Percentiles rank a stretch among this genome's conserved stretches.
phyloP scores from a whole-genome alignment of 2,113 vertebrate genomes.

The Craseonycteris thonglongyai region DNA sequence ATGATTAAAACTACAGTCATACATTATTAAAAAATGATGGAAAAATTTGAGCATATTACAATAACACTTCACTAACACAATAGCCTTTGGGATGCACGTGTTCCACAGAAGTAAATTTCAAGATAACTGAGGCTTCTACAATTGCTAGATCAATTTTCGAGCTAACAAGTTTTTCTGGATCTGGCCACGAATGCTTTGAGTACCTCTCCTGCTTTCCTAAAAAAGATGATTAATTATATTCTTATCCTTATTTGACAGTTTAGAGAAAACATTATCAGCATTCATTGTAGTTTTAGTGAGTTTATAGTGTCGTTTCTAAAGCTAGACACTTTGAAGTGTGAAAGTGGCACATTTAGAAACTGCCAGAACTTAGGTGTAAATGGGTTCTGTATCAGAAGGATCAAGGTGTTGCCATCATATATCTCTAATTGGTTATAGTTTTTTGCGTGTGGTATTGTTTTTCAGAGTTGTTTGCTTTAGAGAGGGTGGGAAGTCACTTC shows the following conservation, averaged over 20 bases:
- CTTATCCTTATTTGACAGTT: background rate
- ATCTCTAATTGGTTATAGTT: background rate
- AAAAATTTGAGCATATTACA: background rate
- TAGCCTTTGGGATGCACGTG: background rate
- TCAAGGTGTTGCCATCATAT: rapidly evolving
- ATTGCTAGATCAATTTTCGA: background rate
- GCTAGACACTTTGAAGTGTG: background rate
- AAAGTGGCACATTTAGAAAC: background rate
- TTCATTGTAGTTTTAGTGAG: background rate
- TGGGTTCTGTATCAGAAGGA: background rate
- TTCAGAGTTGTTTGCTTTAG: background rate
- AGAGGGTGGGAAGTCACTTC: too few species aligned
- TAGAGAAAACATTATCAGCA: background rate
- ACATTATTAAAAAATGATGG: background rate
- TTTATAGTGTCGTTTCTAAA: background rate
- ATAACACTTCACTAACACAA: background rate
- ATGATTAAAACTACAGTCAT: background rate
- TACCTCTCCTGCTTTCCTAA: background rate
- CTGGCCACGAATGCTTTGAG: background rate
- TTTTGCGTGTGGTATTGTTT: background rate
- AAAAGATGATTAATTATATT: background rate
- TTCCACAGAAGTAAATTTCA: background rate
- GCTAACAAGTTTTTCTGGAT: background rate
- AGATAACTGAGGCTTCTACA: background rate
- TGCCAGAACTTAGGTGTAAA: background rate